Base-by-base conservation (phyloP, 2,797 vertebrate species). In the Poecilia wingei region DNA sequence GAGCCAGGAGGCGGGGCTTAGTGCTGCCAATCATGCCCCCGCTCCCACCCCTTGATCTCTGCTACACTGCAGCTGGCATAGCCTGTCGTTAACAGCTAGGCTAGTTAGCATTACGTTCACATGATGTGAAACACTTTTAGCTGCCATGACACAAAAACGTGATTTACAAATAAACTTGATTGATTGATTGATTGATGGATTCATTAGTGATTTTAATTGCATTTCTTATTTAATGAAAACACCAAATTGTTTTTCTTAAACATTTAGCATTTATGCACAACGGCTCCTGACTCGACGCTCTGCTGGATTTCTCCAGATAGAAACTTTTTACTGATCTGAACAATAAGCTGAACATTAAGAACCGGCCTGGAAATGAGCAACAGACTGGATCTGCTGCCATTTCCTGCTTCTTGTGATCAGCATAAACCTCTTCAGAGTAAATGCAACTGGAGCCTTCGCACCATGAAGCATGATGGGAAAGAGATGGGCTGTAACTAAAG, bases 401-500 rank as follows among this genome's bases (percentile, higher is more conserved):
- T 90, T 92, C 76, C 72, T 85, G 71, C 84, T 68, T 49, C 82
- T 80, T 83, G 79, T 78, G 86, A 91, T 90, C 84, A 93, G 82
- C 84, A 89, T 86, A 90, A 82, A 91, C 78, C 39, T 90, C 86
- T 91, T 88, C 79, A 91, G 86, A 77, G 79, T 64, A 77, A 66
- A 78, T 88, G 95, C 90, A 95, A 95, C 86, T 6, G 41, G 92
- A 96, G 84, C 91, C 85, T 92, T 95, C 88, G 93, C 93, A 94
- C 92, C 89, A 88, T 79, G 91, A 91, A 92, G 88, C 84, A 91
- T 90, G 87, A 85, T 79, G 83, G 82, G 93, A 93, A 94, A 93
- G 85, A 94, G 94, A 95, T 94, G 94, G 88, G 92, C 92, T 87
- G 95, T 96, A 96, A 96, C 90, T 95, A 94, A 95, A 91, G 94